phyloP scores from a whole-genome alignment of 1,140 invertebrate species.

The Fopius arisanus region DNA sequence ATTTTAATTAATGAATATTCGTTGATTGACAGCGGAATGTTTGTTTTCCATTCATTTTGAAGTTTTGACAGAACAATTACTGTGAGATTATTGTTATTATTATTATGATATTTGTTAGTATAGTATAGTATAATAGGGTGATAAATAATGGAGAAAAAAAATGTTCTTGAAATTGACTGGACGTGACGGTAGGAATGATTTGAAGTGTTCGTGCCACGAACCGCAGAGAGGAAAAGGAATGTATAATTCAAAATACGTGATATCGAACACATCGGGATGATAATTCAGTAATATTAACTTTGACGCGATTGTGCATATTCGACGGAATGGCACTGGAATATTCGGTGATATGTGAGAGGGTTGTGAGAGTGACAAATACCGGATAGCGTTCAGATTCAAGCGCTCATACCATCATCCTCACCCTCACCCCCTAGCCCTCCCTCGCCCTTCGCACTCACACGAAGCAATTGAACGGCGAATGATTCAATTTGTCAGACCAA shows the following conservation, averaged over 20 bases:
- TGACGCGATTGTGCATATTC: neutral
- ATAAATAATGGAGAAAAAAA: no score
- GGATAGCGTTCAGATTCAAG: conserved; percentile 48
- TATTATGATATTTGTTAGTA: no score
- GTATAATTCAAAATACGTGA: no score
- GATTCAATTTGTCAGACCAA: conserved; percentile 66
- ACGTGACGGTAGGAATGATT: no score
- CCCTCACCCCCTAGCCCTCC: neutral
- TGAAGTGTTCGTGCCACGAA: no score
- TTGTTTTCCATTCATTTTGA: neutral
- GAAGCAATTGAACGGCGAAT: conserved; percentile 65
- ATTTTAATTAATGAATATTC: neutral
- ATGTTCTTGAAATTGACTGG: no score
- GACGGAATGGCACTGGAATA: neutral
- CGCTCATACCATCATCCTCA: conserved; percentile 7
- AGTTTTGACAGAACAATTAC: no score
- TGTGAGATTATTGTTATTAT: no score
- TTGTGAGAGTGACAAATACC: conserved; percentile 40
- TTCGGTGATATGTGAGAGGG: conserved; percentile 5
- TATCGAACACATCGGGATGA: conserved; percentile 24
- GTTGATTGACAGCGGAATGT: neutral
- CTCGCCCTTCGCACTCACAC: conserved; percentile 43
- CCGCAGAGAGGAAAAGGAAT: no score
- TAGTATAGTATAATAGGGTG: no score
- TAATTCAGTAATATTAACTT: neutral